Base-by-base conservation (phyloP, 2,113 vertebrate species). In the Psilopsiagon aurifrons region DNA sequence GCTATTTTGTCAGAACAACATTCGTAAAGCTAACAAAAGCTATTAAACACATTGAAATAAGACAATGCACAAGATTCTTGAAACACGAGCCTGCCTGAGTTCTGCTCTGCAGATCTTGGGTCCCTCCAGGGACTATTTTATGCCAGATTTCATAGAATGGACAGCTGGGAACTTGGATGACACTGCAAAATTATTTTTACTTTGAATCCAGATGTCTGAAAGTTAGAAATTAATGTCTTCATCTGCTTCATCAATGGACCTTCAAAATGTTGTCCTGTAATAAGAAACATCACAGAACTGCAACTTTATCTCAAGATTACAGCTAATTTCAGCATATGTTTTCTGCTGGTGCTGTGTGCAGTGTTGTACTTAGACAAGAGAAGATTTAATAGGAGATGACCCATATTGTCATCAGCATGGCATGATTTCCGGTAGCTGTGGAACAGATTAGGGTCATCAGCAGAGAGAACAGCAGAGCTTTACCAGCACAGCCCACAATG, bases 361-460 rank as follows among this genome's bases (percentile, higher is more conserved):
- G 37, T 17, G 60, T 81, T 54, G 78, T 70, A 41, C 52, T 91
- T 69, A 60, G 68, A 35, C 57, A 46, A 23, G 49, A 77, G 59
- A 86, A 87, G 95, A 86, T 96, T 95, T 95, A 83, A 4, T 10
- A 79, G 79, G 57, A 44, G 57, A 41, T 95, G 91, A 94, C 87
- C 80, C 2, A 3, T 49, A 78, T 78, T 96, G 95, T 85, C 95
- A 97, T 63, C 94, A 94, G 95, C 87, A 33, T 19, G 85, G 79
- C 94, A 75, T 52, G 85, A 94, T 39, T 92, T 60, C 66, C 86
- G 92, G 79, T 29, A 77, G 91, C 95, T 88, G 87, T n/a, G 66
- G 35, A 69, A 86, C 77, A 96, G 97, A 97, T 97, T 97, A 97
- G 91, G 94, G 96, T 97, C 95, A 97, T 27, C 91, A 85, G 76